Evolutionary conservation across 1,140 invertebrate genomes (phyloP).

Genomic region (roundworm (Caenorhabditis elegans)): DNA sequence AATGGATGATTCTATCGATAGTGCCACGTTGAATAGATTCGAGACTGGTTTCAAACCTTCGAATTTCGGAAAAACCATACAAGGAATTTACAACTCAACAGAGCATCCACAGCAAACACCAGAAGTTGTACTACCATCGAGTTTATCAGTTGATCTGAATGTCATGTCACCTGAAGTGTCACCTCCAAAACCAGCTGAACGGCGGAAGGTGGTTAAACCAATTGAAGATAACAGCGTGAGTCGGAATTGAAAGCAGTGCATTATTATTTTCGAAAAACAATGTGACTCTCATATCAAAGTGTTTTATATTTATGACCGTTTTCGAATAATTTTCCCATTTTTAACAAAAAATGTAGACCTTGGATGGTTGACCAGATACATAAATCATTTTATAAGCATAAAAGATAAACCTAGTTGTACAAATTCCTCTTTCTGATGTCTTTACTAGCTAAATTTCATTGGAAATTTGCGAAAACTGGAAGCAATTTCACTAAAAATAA

Average conservation of each 20-base stretch:
- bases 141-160: slow-evolving; percentile 2
- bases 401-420: too few species aligned
- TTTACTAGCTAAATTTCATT: too few species aligned
- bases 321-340: too few species aligned
- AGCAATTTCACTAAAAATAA: too few species aligned
- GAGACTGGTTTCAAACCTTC: not conserved
- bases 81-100: slow-evolving; percentile 12
- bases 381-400: too few species aligned
- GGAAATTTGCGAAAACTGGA: too few species aligned
- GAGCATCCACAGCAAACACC: not conserved
- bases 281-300: not conserved
- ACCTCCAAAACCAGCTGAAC: not conserved
- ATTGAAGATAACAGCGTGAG: slow-evolving; percentile 15
- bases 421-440: too few species aligned
- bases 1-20: not conserved
- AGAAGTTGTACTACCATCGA: not conserved
- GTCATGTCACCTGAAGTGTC: not conserved
- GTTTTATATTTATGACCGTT: not conserved
- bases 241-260: not conserved
- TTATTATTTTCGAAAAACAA: not conserved
- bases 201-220: not conserved
- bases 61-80: not conserved
- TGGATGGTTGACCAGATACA: too few species aligned
- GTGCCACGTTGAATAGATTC: not conserved
- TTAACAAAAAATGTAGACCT: too few species aligned